phyloP scores from a whole-genome alignment of 2,113 vertebrate species.

The Pterocles orientalis region DNA sequence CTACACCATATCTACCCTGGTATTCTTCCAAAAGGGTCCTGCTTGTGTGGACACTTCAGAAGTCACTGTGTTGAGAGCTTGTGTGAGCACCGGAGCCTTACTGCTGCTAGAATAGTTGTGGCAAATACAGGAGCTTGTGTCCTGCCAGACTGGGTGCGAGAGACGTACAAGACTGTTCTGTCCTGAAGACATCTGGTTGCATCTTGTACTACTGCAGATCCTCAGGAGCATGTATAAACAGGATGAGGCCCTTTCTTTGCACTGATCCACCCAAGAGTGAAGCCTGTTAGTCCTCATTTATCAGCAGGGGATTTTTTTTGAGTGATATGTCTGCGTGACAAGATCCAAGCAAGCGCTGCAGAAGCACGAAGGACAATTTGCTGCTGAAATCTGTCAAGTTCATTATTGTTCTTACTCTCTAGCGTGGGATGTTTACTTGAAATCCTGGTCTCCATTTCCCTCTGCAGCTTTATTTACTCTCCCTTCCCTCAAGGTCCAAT shows the following conservation, averaged over 20 bases:
- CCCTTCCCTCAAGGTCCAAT: not conserved
- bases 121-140: not conserved
- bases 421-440: not conserved
- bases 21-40: not conserved
- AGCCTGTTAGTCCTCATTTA: not conserved
- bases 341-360: not conserved
- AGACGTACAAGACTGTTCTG: not conserved
- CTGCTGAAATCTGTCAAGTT: not conserved
- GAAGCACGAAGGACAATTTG: not conserved
- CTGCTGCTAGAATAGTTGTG: not conserved
- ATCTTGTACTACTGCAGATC: not conserved
- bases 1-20: not conserved
- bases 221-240: not conserved
- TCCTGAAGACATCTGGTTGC: not conserved
- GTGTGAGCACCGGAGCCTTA: not conserved
- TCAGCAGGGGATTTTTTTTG: not conserved
- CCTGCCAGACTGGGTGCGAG: not conserved
- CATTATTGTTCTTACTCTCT: not conserved
- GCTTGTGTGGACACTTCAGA: not conserved
- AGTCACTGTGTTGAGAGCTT: not conserved
- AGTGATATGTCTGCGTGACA: not conserved
- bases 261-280: not conserved
- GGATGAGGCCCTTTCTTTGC: not conserved
- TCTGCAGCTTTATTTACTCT: slow-evolving; percentile 8
- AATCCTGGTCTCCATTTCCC: not conserved